Base-by-base conservation (phyloP, 2,888 invertebrate genomes). In the Ypsolopha sequella region DNA sequence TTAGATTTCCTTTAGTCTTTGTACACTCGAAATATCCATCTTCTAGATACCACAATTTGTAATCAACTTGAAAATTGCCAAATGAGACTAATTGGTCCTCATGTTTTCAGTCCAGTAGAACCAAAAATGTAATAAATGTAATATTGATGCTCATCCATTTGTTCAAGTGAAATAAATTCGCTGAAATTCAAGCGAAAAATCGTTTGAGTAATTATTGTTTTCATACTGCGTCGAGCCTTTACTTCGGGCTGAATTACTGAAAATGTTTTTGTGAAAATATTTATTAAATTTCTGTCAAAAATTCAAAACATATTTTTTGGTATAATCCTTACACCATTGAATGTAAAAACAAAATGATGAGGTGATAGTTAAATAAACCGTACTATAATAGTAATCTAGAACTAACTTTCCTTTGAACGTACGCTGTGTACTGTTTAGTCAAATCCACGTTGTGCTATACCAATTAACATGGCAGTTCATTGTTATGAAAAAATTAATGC, bases 91-190 rank as follows among this genome's bases (percentile, higher is more conserved):
- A 4, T 36, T 50, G 53, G 14, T 36, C 35, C 47, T 35, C 41
- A 14, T n/a, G 24, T 24, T 24, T 14, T 13, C 9, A 24, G 49
- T 39, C 13, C 11, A 48, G 36, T 36, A 13, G 36, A 36, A 34
- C 9, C 11, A 34, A 24, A 46, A 35, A 6, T 11, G 24, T 24
- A 11, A 50, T 35, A 73, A 76, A 75, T 73, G 73, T 66, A 62
- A 66, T 65, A 76, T 72, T 70, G 72, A 76, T 70, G 72, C 61
- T 54, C 59, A 59, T 56, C 70, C 70, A 74, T 77, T 77, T 73
- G 70, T 75, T 62, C 60, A 65, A 74, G 70, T 70, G 72, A 77
- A 78, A 77, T 73, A 73, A 75, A 77, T 76, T 73, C 71, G 71
- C 70, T 69, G 72, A 75, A 76, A 75, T 75, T 70, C 72, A 73